A percentile compares a stretch with the other conserved stretches of the same genome.
Conservation (phyloP, 2,888 invertebrate genomes). For the Pachymerium ferrugineum region DNA sequence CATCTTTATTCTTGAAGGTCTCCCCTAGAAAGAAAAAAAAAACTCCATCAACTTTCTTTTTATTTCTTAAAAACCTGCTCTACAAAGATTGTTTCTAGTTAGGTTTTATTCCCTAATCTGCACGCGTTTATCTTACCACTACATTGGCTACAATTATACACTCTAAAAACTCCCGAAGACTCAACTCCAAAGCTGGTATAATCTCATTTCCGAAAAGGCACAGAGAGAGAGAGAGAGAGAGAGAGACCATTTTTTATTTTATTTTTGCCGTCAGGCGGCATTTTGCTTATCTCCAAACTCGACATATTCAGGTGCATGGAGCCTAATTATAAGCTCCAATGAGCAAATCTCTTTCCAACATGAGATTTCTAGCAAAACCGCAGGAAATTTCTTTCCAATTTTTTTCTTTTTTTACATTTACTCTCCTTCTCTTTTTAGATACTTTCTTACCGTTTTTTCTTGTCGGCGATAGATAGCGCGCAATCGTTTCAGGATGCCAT, state of each 20-base stretch:
- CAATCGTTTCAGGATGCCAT: neutral
- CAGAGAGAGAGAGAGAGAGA: neutral
- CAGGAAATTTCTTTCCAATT: slow-evolving; percentile 6
- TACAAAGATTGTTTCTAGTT: too few species aligned
- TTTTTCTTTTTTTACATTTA: neutral
- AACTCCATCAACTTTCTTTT: neutral
- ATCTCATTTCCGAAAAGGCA: neutral
- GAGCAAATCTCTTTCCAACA: slow-evolving; percentile 13
- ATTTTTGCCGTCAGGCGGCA: neutral
- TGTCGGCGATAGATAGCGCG: neutral
- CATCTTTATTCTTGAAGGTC: neutral
- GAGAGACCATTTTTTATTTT: neutral
- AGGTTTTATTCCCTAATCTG: neutral
- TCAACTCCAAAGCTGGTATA: neutral
- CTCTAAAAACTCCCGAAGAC: neutral
- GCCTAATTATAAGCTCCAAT: slow-evolving; percentile 1
- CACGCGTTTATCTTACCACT: neutral
- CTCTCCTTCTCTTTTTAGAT: neutral
- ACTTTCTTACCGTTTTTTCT: neutral
- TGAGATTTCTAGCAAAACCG: neutral
- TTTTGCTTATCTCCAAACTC: neutral
- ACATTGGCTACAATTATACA: slow-evolving; percentile 8
- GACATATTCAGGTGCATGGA: slow-evolving; percentile 4
- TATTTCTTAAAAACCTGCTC: neutral
- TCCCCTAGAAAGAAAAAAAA: neutral